A percentile compares a stretch with the other conserved stretches of the same genome.
phyloP scores from a whole-genome alignment of 2,888 invertebrate genomes.

The Eustalomyia histrio region DNA sequence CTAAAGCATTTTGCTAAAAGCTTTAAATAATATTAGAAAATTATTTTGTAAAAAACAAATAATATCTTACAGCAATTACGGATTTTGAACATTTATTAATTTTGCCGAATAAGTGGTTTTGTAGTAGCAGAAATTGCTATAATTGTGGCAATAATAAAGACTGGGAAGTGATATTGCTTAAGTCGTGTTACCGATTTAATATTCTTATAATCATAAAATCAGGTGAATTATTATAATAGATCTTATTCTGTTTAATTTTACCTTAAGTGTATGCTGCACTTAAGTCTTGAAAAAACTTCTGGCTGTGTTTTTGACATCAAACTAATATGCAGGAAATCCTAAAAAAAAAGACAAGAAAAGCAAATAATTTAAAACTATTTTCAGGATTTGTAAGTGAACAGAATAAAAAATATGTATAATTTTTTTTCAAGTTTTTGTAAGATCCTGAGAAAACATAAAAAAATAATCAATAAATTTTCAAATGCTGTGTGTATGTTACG shows the following conservation, averaged over 20 bases:
- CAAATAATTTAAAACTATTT: background rate
- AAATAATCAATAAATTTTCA: background rate
- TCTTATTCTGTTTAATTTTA: background rate
- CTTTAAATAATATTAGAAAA: background rate
- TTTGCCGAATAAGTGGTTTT: too few species aligned
- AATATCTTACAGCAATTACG: too few species aligned
- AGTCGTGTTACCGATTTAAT: too few species aligned
- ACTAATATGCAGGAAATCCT: slow-evolving; percentile 79
- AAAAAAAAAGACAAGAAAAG: background rate
- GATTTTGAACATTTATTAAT: too few species aligned
- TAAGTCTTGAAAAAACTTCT: background rate
- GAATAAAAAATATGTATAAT: too few species aligned
- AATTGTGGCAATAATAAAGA: too few species aligned
- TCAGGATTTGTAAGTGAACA: background rate
- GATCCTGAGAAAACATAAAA: background rate
- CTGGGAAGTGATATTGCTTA: too few species aligned
- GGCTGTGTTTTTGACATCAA: slow-evolving; percentile 77
- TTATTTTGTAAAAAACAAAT: too few species aligned
- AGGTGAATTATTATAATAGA: too few species aligned
- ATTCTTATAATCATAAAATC: too few species aligned
- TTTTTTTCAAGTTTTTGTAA: too few species aligned
- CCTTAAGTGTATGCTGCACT: background rate
- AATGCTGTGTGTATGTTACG: background rate
- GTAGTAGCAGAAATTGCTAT: too few species aligned
- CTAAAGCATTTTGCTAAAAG: slow-evolving; percentile 7